A percentile compares a stretch with the other conserved stretches of the same genome.
Evolutionary conservation across 2,113 vertebrate genomes (phyloP).

Genomic region (Antennarius striatus): DNA sequence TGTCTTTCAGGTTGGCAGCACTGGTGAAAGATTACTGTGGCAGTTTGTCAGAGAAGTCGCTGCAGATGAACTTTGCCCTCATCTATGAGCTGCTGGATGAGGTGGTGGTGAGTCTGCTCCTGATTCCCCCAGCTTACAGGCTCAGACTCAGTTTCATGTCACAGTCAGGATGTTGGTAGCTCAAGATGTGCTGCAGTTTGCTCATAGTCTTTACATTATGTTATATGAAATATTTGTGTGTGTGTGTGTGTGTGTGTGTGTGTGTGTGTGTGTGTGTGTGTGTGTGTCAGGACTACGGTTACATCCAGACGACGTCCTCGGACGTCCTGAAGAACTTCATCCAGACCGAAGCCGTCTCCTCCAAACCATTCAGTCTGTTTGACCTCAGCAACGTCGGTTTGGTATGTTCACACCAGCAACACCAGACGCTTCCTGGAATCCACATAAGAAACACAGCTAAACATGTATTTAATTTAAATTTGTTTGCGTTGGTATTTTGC

Average conservation of each 20-base stretch:
- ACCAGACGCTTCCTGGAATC: too few relatives aligned
- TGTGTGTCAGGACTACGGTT: constrained; percentile 84
- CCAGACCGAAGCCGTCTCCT: constrained; percentile 85
- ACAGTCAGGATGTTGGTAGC: too few relatives aligned
- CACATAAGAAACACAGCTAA: too few relatives aligned
- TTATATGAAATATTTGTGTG: too few relatives aligned
- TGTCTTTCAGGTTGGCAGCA: constrained; percentile 76
- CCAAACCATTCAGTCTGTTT: constrained; percentile 87
- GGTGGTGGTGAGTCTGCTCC: constrained; percentile 80
- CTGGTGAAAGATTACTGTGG: constrained; percentile 90
- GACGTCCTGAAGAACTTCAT: constrained; percentile 91
- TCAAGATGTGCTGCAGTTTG: too few relatives aligned
- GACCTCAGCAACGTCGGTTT: constrained; percentile 88
- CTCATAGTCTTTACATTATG: too few relatives aligned
- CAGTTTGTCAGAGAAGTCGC: constrained; percentile 81
- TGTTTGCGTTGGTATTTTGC: not conserved
- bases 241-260: too few relatives aligned
- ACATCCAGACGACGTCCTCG: constrained; percentile 86
- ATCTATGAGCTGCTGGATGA: constrained; percentile 91
- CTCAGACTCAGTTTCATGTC: not conserved
- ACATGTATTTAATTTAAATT: too few relatives aligned
- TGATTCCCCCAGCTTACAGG: not conserved
- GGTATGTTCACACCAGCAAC: constrained; percentile 64
- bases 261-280: not conserved
- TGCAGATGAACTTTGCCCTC: constrained; percentile 87